Evolutionary conservation across 2,113 vertebrate species (phyloP).

Genomic region (Thamnophis sirtalis): DNA sequence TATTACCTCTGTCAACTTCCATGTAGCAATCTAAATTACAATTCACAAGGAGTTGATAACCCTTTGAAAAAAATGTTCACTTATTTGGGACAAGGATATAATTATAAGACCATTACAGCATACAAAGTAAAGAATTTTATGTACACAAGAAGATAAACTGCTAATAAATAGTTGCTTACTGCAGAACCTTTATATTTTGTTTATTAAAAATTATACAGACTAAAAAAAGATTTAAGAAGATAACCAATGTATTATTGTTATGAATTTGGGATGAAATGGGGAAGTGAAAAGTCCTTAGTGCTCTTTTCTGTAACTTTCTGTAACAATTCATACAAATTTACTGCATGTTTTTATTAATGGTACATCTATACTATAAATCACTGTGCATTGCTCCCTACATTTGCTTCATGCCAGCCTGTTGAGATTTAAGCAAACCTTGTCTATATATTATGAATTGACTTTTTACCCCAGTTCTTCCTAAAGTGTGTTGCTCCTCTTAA

Average conservation of each 20-base stretch:
- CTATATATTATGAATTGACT: background rate
- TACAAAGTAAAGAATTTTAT: background rate
- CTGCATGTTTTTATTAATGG: background rate
- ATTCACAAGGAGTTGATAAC: background rate
- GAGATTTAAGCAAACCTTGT: background rate
- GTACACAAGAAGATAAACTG: slow-evolving; percentile 2
- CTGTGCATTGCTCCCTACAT: background rate
- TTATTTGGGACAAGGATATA: background rate
- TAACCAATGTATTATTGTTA: background rate
- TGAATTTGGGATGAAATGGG: background rate
- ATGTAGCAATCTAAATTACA: slow-evolving; percentile 16
- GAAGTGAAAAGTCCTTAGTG: background rate
- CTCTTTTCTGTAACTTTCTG: background rate
- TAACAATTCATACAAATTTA: background rate
- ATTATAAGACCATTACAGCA: slow-evolving; percentile 1
- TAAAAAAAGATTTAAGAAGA: background rate
- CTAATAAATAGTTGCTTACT: background rate
- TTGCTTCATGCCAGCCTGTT: background rate
- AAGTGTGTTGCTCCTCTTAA: background rate
- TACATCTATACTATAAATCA: background rate
- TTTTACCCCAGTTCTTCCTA: background rate
- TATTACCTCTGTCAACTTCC: background rate
- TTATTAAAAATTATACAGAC: background rate
- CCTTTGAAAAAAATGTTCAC: background rate
- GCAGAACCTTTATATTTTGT: background rate